Conservation (phyloP, 2,888 invertebrate species). For the Euphydryas editha region DNA sequence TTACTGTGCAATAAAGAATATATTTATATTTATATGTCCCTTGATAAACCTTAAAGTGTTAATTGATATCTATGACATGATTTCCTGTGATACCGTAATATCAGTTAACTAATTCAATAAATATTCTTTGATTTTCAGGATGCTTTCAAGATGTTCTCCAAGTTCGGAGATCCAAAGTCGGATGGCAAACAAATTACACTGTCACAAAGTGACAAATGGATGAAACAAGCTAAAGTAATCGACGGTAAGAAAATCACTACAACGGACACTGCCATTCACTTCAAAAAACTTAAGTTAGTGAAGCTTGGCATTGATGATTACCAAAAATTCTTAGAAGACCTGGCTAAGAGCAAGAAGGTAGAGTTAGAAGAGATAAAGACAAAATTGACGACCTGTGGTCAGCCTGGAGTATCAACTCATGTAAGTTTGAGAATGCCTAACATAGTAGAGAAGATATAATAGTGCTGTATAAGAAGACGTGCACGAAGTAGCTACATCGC, state of each 20-base stretch:
- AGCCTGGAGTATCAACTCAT: conserved; percentile 85
- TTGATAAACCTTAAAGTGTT: neutral
- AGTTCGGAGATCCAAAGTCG: conserved; percentile 93
- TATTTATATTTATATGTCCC: no score
- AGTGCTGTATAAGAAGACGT: neutral
- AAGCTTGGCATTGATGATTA: conserved; percentile 91
- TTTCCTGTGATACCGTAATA: neutral
- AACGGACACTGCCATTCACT: conserved; percentile 95
- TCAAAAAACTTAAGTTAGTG: conserved; percentile 93
- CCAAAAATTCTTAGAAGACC: conserved; percentile 92
- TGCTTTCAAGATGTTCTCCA: conserved; percentile 91
- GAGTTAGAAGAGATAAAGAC: conserved; percentile 90
- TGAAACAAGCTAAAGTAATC: conserved; percentile 93
- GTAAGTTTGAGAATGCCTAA: conserved; percentile 54
- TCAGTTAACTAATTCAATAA: neutral
- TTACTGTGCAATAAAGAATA: no score
- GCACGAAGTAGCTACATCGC: neutral
- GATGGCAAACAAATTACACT: conserved; percentile 93
- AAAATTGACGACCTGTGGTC: conserved; percentile 91
- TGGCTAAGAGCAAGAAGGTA: conserved; percentile 92
- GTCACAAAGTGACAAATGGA: conserved; percentile 97
- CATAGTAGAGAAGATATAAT: no score
- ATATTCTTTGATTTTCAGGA: conserved; percentile 78
- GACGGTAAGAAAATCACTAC: conserved; percentile 93
- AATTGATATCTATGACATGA: no score